These are phyloP conservation scores for Leptoteleia sp. DNA, from an alignment of 1,140 invertebrate genomes.

Conservation along the genomic window DNA sequence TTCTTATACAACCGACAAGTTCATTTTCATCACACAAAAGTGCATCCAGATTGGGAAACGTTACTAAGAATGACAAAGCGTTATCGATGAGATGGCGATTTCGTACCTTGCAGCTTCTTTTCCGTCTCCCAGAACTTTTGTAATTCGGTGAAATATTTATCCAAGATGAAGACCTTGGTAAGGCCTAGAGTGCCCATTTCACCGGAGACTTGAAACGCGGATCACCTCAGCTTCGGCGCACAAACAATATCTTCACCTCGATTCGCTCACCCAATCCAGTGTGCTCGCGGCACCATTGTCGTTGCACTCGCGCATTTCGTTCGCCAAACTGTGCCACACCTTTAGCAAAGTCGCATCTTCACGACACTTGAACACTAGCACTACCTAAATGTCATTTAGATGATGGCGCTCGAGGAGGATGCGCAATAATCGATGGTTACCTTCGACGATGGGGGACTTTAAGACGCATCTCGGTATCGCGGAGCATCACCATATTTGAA, in stretches of 20 bases:
- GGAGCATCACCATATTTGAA: conserved; percentile 34
- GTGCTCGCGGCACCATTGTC: conserved; percentile 69
- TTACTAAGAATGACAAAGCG: no score
- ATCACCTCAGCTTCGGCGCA: conserved; percentile 14
- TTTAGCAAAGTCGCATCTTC: conserved; percentile 27
- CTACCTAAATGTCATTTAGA: conserved; percentile 2
- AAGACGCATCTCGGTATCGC: neutral
- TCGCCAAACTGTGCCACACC: conserved; percentile 8
- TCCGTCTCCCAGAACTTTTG: conserved; percentile 98
- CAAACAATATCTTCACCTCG: conserved; percentile 34
- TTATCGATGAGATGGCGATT: neutral
- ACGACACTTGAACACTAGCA: conserved; percentile 20
- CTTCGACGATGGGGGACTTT: neutral
- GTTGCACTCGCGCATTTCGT: conserved; percentile 76
- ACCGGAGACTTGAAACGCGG: conserved; percentile 36
- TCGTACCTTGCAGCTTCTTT: conserved; percentile 95
- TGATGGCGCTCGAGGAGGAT: neutral
- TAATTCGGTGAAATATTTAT: conserved; percentile 97
- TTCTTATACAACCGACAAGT: no score
- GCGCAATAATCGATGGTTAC: neutral
- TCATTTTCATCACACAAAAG: no score
- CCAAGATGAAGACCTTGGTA: conserved; percentile 97
- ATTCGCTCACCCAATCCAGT: conserved; percentile 27
- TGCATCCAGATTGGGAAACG: no score
- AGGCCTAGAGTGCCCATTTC: conserved; percentile 94